Conservation (phyloP, 53 echinoderm and acorn worm genomes). For the Paracentrotus lividus region DNA sequence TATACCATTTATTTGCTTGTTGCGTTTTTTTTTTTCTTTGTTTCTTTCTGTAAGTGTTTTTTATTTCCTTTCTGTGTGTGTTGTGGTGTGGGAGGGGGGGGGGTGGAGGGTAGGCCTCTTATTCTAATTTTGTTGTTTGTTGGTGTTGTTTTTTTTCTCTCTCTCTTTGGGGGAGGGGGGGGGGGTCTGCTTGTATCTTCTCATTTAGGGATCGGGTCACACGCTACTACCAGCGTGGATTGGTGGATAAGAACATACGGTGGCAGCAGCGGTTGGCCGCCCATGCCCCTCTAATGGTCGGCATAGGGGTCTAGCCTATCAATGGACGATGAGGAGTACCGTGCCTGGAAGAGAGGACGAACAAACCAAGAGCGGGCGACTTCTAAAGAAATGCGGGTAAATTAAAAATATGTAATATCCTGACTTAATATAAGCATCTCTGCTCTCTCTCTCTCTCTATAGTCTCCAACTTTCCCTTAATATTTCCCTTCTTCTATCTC, state of each 20-base stretch:
- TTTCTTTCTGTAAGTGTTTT: no score
- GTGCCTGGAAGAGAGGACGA: not conserved
- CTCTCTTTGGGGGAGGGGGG: no score
- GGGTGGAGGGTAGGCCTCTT: no score
- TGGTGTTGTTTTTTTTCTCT: no score
- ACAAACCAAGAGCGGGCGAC: not conserved
- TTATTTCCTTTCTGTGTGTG: no score
- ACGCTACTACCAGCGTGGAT: not conserved
- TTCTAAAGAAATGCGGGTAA: not conserved
- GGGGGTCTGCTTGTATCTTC: not conserved
- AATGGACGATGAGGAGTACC: not conserved
- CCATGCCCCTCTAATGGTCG: constrained; percentile 15
- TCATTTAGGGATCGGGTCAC: not conserved
- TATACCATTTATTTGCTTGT: no score
- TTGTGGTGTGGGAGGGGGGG: no score
- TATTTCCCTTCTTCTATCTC: not conserved
- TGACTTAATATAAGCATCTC: not conserved
- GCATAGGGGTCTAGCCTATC: not conserved
- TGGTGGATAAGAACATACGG: constrained; percentile 3
- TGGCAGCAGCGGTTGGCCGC: not conserved
- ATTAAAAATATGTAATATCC: not conserved
- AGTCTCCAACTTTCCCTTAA: not conserved
- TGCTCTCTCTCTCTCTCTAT: not conserved
- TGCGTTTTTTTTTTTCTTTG: no score
- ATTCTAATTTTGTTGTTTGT: no score